Evolutionary conservation across 92 coral and sea anemone genomes (phyloP).

Genomic region (Epizoanthus fatuus): DNA sequence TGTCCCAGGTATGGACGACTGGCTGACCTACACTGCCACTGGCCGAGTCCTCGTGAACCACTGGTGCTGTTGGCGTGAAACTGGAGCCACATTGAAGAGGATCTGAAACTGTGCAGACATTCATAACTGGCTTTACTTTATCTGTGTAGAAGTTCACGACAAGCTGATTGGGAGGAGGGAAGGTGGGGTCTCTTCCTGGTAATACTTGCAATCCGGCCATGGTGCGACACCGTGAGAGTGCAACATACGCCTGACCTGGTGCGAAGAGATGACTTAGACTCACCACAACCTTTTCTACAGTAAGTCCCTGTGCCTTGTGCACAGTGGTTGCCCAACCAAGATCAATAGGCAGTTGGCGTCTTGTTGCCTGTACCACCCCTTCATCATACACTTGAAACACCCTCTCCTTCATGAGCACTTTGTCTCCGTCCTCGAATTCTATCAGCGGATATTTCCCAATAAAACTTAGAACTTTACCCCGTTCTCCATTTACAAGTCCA

Average conservation of each 20-base stretch:
- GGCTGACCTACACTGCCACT: too few relatives aligned
- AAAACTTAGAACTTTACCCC: constrained; percentile 42
- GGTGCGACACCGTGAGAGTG: too few relatives aligned
- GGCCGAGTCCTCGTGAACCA: too few relatives aligned
- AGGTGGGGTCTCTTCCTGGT: too few relatives aligned
- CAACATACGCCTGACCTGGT: background rate
- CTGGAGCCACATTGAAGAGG: too few relatives aligned
- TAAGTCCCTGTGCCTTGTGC: constrained; percentile 40
- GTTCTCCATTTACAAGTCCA: constrained; percentile 38
- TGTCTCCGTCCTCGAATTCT: constrained; percentile 41
- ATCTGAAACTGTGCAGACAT: too few relatives aligned
- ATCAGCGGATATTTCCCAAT: constrained; percentile 57
- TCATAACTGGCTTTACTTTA: too few relatives aligned
- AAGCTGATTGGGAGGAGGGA: too few relatives aligned
- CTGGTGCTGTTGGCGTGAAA: too few relatives aligned
- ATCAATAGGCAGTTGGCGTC: constrained; percentile 34
- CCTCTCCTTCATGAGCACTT: constrained; percentile 14
- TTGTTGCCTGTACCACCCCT: constrained; percentile 15
- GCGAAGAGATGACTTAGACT: background rate
- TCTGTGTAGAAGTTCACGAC: too few relatives aligned
- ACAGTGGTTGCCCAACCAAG: constrained; percentile 41
- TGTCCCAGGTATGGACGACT: too few relatives aligned
- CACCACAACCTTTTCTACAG: background rate
- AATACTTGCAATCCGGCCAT: too few relatives aligned
- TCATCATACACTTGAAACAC: constrained; percentile 9